phyloP scores from a whole-genome alignment of 2,888 invertebrate genomes.

The Cosmopolites sordidus region DNA sequence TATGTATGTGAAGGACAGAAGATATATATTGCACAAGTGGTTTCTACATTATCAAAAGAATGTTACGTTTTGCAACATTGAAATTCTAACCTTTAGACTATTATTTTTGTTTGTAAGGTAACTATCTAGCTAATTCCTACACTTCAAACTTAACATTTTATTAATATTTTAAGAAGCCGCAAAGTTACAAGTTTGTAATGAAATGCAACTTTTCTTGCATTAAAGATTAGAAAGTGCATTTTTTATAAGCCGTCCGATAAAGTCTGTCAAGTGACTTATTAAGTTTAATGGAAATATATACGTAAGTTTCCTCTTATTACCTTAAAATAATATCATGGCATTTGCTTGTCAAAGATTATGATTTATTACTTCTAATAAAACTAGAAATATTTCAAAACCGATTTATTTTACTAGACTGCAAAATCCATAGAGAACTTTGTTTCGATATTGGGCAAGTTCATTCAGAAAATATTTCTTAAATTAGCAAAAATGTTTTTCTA shows the following conservation, averaged over 20 bases:
- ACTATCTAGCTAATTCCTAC: no score
- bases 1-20: no score
- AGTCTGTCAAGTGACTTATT: constrained; percentile 15
- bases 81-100: no score
- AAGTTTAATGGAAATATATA: constrained; percentile 20
- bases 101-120: no score
- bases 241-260: constrained; percentile 3
- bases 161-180: not conserved
- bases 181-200: not conserved
- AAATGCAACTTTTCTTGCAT: constrained; percentile 3
- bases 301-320: constrained; percentile 13
- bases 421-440: not conserved
- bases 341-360: constrained; percentile 16
- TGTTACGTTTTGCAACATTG: no score
- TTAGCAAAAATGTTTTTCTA: no score
- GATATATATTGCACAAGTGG: no score
- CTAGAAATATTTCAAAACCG: constrained; percentile 19
- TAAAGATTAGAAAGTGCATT: constrained; percentile 1
- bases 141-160: not conserved
- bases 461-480: no score
- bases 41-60: no score
- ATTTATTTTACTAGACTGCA: constrained; percentile 19
- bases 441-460: no score
- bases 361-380: constrained; percentile 17
- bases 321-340: constrained; percentile 19